Evolutionary conservation across 1,140 invertebrate species (phyloP).

Genomic region (Acromyrmex heyeri): DNA sequence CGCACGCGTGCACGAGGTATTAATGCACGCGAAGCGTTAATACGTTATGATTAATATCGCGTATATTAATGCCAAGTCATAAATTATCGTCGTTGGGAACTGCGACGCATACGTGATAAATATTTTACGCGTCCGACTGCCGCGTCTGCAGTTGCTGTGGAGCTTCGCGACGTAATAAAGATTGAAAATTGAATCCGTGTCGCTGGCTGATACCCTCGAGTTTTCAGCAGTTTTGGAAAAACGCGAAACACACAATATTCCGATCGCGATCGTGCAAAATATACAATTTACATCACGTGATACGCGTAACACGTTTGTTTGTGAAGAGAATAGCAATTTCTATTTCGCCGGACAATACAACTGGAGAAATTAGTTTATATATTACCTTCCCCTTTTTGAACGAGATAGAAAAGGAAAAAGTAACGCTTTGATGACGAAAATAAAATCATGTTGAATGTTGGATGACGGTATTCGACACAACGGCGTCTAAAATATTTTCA

Average conservation of each 20-base stretch:
- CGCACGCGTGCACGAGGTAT: neutral
- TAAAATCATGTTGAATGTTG: neutral
- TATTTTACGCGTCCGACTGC: slow-evolving; percentile 14
- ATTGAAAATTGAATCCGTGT: slow-evolving; percentile 34
- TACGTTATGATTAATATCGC: slow-evolving; percentile 46
- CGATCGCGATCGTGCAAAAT: neutral
- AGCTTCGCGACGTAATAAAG: slow-evolving; percentile 22
- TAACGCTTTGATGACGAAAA: slow-evolving; percentile 11
- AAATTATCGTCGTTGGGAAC: slow-evolving; percentile 23
- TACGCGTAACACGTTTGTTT: neutral
- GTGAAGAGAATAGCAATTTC: slow-evolving; percentile 12
- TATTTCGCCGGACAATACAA: neutral
- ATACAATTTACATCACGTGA: neutral
- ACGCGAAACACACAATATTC: neutral
- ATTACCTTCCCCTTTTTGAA: neutral
- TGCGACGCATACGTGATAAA: slow-evolving; percentile 31
- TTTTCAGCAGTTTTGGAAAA: slow-evolving; percentile 18
- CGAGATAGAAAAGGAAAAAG: neutral
- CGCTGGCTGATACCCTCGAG: neutral
- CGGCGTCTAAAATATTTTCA: slow-evolving; percentile 18
- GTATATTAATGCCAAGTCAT: slow-evolving; percentile 25
- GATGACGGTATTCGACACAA: neutral
- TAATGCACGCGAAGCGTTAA: slow-evolving; percentile 41
- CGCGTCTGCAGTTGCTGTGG: neutral
- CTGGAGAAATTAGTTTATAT: slow-evolving; percentile 17